Evolutionary conservation across 2,888 invertebrate species (phyloP).

Genomic region (Cheiracanthium punctorium): DNA sequence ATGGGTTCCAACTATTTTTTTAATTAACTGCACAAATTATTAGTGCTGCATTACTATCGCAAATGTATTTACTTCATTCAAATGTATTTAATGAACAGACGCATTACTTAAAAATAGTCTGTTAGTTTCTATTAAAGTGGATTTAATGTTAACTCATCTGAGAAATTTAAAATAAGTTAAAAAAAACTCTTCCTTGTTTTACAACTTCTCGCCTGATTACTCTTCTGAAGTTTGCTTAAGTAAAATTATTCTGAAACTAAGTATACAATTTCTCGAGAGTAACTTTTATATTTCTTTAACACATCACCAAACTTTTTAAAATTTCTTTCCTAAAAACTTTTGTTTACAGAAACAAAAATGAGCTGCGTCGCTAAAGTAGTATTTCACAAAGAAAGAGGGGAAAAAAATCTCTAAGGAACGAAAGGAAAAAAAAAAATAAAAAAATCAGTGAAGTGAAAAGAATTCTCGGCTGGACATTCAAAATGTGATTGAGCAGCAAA

Average conservation of each 20-base stretch:
- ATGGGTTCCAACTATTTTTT: too few relatives aligned
- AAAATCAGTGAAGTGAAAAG: background rate
- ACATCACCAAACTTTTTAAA: background rate
- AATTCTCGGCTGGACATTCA: constrained; percentile 50
- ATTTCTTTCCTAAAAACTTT: background rate
- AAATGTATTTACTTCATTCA: too few relatives aligned
- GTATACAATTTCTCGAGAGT: background rate
- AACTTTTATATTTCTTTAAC: background rate
- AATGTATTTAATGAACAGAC: too few relatives aligned
- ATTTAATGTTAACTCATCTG: too few relatives aligned
- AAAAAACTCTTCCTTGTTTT: too few relatives aligned
- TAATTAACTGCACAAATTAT: too few relatives aligned
- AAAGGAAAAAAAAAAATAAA: background rate
- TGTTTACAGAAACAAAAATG: background rate
- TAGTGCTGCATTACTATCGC: too few relatives aligned
- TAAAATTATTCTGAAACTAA: background rate
- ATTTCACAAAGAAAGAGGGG: background rate
- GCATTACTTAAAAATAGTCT: too few relatives aligned
- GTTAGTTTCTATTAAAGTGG: too few relatives aligned
- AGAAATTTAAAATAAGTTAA: too few relatives aligned
- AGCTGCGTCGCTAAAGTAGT: background rate
- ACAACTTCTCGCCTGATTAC: too few relatives aligned
- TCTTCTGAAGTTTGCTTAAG: too few relatives aligned
- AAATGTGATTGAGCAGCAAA: constrained; percentile 46
- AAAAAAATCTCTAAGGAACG: background rate